Base-by-base conservation (phyloP, 64 coral and sea anemone genomes). In the Pachyseris speciosa region DNA sequence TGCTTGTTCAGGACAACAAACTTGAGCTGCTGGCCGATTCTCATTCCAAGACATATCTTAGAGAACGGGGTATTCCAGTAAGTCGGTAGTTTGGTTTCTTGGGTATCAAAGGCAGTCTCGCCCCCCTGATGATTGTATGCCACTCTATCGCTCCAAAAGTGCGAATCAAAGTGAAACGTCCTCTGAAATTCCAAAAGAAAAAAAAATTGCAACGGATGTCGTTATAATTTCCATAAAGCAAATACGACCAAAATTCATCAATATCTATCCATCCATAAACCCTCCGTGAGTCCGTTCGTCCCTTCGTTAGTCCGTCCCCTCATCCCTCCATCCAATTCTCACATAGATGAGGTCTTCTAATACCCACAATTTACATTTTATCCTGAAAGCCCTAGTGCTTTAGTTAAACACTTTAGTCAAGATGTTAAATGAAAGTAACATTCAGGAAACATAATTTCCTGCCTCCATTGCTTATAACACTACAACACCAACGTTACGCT, bases 11-110 rank as follows among this genome's bases (percentile, higher is more conserved):
- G 5, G 6, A 61, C 58, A 25, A 72, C 31, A 39, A 47, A 86
- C 30, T 59, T 86, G 17, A 41, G 47, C 41, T 69, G 27, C 16
- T 67, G 41, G 1, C 37, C 65, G 13, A 67, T 71, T 29, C 52
- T 69, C 84, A 86, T 86, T 3, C 84, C 84, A 12, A 86, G 27
- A 27, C 84, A 86, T 0, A 86, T 38, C 38, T 70, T 86, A 5
- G 63, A 69, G 27, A 86, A 86, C 16, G 84, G 8, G 3, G 69
- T 49, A 28, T 16, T 83, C 78, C 78, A 83, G 52, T 83, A 83
- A 7, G 78, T 60, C 37, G 78, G 78, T 12, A 47, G 22, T 59
- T 49, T 47, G 20, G 50, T 83, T 30, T 83, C 51, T 83, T 67
- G 20, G 3, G 5, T 13, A 36, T 45, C 27, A 7, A 85, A 64